phyloP scores from a whole-genome alignment of 2,797 vertebrate genomes.

The Australoheros facetus region DNA sequence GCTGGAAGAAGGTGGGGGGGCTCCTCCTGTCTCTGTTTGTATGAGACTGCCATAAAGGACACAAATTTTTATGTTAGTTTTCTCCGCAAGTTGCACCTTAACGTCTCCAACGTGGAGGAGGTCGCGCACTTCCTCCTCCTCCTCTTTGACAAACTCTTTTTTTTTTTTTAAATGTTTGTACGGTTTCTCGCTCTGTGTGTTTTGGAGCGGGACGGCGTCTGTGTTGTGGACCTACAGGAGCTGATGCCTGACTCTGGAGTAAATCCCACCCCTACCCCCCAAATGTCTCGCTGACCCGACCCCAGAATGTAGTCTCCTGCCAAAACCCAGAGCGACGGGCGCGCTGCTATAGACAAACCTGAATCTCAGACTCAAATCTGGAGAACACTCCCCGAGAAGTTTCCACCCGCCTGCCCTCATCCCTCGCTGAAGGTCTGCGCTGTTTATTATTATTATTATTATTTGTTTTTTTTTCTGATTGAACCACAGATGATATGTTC shows the following conservation, averaged over 20 bases:
- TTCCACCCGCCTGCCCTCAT: constrained; percentile 11
- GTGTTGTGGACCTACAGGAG: constrained; percentile 62
- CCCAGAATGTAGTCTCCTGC: constrained; percentile 80
- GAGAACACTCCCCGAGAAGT: constrained; percentile 27
- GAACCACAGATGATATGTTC: background rate
- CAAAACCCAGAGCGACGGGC: constrained; percentile 62
- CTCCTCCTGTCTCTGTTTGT: constrained; percentile 58
- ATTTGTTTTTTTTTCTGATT: background rate
- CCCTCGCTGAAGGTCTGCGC: background rate
- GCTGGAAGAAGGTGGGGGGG: constrained; percentile 17
- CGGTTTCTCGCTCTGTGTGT: constrained; percentile 42
- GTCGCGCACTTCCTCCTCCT: constrained; percentile 84
- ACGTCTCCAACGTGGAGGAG: constrained; percentile 80
- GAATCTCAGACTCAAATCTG: constrained; percentile 13
- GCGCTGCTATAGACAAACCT: constrained; percentile 74
- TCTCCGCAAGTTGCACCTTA: constrained; percentile 85
- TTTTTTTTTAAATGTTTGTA: constrained; percentile 49
- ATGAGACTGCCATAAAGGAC: constrained; percentile 62
- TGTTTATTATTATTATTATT: background rate
- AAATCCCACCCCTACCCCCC: background rate
- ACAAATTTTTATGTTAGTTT: constrained; percentile 37
- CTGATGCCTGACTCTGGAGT: constrained; percentile 37
- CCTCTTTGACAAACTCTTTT: constrained; percentile 32
- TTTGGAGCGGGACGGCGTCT: constrained; percentile 24
- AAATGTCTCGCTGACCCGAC: constrained; percentile 54